phyloP scores from a whole-genome alignment of 2,113 vertebrate genomes.

The Clarias macrocephalus region DNA sequence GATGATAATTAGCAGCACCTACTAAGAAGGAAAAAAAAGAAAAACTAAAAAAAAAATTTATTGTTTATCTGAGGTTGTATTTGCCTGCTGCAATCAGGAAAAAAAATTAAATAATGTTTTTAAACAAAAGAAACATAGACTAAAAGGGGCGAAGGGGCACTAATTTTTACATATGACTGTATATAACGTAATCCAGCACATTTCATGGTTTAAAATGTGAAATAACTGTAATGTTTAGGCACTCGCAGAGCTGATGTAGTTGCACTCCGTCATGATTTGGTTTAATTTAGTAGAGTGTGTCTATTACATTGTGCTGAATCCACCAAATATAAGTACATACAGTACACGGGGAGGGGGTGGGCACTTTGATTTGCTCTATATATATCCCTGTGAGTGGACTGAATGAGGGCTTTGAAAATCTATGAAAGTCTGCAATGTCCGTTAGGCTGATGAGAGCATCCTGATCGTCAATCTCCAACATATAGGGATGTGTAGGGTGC shows the following conservation, averaged over 20 bases:
- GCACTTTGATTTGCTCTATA: constrained; percentile 29
- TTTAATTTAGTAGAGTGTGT: neutral
- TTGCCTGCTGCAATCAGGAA: no score
- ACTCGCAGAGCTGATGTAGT: constrained; percentile 1
- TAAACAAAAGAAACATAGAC: no score
- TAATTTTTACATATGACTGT: neutral
- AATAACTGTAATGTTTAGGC: constrained; percentile 1
- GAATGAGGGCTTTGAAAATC: constrained; percentile 31
- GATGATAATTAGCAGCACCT: no score
- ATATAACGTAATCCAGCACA: neutral
- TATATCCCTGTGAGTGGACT: constrained; percentile 13
- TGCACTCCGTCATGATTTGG: neutral
- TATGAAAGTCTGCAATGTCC: neutral
- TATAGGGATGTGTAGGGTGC: neutral
- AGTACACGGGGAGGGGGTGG: neutral
- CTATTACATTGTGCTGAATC: neutral
- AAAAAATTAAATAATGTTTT: no score
- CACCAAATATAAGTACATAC: neutral
- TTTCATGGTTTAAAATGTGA: neutral
- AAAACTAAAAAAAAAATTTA: no score
- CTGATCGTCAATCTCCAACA: neutral
- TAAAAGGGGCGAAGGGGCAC: no score
- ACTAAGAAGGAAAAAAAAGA: no score
- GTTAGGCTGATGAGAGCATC: neutral
- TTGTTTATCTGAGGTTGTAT: no score